Evolutionary conservation across 2,888 invertebrate genomes (phyloP), one percentile per base, ranked within the genome.

Genomic region (Dendrolimus houi): DNA sequence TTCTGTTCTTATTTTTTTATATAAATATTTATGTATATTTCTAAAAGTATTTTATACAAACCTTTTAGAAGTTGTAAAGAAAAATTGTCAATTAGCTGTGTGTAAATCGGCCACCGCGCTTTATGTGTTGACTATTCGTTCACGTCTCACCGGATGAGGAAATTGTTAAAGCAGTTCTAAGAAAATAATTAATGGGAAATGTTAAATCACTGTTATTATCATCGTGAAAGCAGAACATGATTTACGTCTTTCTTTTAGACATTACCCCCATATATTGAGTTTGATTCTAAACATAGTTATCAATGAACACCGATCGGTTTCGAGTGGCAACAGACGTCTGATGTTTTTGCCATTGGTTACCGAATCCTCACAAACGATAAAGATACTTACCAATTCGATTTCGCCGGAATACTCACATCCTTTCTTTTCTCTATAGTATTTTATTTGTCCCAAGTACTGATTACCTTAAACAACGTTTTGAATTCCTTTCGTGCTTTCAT

Each of bases 61-160:
- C 6, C 6, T 29, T 29, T 0, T 29, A 6, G 29, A 29, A 29
- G 29, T 29, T 29, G 29, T 29, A 29, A 29, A 47, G 47, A 10
- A 47, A 10, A 47, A 3, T 47, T 47, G 47, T 47, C 3, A 29
- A 6, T 47, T 47, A 47, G 47, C 47, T 2, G 12, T 10, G 12
- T 12, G 12, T 47, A 47, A 47, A 47, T 47, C 47, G 47, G 47
- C 12, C 47, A 47, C 52, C 58, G 47, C 47, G 12, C 9, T 47
- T 47, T 47, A 9, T 47, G 47, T 47, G 47, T 47, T 47, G 47
- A 10, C 47, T 9, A 9, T 47, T 47, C 47, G 47, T 47, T 12
- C 47, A 47, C 56, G 53, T 56, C 58, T 12, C 56, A 63, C 67
- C 77, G 78, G 76, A 79, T 75, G 70, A 69, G 77, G 77, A 79